A percentile compares a stretch with the other conserved stretches of the same genome.
phyloP scores from a whole-genome alignment of 2,797 vertebrate species.

The Pogonophryne albipinna region DNA sequence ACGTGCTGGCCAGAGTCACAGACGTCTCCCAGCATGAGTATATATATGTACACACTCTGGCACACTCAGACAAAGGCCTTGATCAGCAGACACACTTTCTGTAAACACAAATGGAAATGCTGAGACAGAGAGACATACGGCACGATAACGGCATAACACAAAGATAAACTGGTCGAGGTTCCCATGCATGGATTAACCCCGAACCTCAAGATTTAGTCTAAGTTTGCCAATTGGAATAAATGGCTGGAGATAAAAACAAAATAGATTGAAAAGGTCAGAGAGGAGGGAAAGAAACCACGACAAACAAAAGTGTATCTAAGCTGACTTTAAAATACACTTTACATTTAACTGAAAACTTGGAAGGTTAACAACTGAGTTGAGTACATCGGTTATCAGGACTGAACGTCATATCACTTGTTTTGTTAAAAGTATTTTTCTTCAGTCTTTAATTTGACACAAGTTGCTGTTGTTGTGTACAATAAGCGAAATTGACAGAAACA shows the following conservation, averaged over 20 bases:
- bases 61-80: conserved; percentile 55
- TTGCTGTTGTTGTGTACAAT: conserved; percentile 2
- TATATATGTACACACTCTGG: conserved; percentile 20
- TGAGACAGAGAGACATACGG: conserved; percentile 35
- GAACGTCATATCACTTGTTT: not conserved
- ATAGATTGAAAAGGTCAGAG: not conserved
- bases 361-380: not conserved
- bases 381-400: not conserved
- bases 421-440: not conserved
- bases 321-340: not conserved
- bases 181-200: conserved; percentile 21
- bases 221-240: not conserved
- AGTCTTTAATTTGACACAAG: not conserved
- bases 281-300: conserved; percentile 8
- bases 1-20: conserved; percentile 50
- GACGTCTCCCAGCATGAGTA: conserved; percentile 37
- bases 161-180: conserved; percentile 23
- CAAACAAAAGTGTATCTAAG: not conserved
- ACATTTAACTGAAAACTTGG: not conserved
- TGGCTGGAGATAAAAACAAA: conserved; percentile 3
- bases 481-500: not conserved
- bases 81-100: conserved; percentile 36
- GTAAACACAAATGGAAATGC: conserved; percentile 35
- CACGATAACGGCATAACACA: conserved; percentile 21
- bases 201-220: conserved; percentile 26